These are phyloP conservation scores for Centropristis striata DNA, from an alignment of 2,113 vertebrate species.

Conservation along the genomic window DNA sequence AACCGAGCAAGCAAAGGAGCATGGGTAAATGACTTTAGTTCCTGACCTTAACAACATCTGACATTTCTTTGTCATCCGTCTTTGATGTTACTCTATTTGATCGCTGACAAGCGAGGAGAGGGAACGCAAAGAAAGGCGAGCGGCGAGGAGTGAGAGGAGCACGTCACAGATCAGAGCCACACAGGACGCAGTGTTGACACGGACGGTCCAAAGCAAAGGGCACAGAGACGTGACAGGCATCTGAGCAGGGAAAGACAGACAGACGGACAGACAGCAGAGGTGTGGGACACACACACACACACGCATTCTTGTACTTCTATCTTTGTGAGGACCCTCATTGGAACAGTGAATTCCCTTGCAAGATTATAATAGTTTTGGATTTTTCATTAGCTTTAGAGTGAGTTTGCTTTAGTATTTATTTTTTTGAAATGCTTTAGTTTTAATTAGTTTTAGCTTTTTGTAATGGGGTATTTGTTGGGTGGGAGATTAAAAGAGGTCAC, in stretches of 20 bases:
- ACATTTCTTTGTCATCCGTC: conserved; percentile 71
- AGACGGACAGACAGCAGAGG: conserved; percentile 50
- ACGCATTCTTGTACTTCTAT: too few species aligned
- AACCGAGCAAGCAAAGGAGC: conserved; percentile 16
- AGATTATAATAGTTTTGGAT: too few species aligned
- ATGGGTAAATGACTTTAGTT: conserved; percentile 41
- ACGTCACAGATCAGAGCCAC: conserved; percentile 78
- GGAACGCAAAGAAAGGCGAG: conserved; percentile 61
- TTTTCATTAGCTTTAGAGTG: too few species aligned
- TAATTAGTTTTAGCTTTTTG: too few species aligned
- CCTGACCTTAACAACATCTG: conserved; percentile 63
- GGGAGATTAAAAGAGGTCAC: too few species aligned
- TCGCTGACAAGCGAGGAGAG: conserved; percentile 54
- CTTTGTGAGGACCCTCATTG: too few species aligned
- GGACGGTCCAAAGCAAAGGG: conserved; percentile 85
- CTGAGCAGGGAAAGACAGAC: conserved; percentile 56
- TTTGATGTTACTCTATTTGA: conserved; percentile 69
- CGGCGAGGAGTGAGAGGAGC: conserved; percentile 46
- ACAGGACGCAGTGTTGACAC: conserved; percentile 84
- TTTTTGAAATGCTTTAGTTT: too few species aligned
- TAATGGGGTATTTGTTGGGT: too few species aligned
- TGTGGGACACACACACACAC: conserved; percentile 33
- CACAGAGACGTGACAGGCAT: conserved; percentile 85
- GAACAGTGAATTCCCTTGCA: too few species aligned
- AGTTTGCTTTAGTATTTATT: too few species aligned